These are phyloP conservation scores for Iphiclides podalirius DNA, from an alignment of 2,888 invertebrate genomes.

Conservation along the genomic window DNA sequence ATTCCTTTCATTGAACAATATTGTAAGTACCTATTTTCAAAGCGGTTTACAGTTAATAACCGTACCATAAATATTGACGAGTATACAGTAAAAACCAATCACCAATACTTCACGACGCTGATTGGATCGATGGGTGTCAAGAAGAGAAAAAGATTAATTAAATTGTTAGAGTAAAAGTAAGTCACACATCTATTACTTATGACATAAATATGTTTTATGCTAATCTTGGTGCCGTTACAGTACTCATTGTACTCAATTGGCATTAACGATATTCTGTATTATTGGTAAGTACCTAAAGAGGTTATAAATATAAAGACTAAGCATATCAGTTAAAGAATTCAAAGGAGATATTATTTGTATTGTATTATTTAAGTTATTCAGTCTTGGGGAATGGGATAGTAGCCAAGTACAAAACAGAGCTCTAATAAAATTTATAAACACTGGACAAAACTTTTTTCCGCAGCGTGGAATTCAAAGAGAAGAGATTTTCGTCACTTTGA, in stretches of 20 bases:
- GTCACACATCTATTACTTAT: constrained; percentile 7
- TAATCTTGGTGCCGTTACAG: constrained; percentile 4
- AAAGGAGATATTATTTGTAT: too few species aligned
- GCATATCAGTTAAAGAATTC: too few species aligned
- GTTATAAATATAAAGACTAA: too few species aligned
- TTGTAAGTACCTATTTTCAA: constrained; percentile 18
- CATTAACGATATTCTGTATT: too few species aligned
- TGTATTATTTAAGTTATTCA: too few species aligned
- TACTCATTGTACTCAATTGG: background rate
- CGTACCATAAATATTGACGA: constrained; percentile 15
- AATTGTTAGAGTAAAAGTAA: constrained; percentile 11
- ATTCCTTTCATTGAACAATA: constrained; percentile 27
- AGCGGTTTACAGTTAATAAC: constrained; percentile 25
- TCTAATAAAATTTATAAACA: too few species aligned
- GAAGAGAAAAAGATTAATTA: constrained; percentile 2
- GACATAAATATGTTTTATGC: background rate
- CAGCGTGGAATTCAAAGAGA: too few species aligned
- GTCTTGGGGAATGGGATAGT: too few species aligned
- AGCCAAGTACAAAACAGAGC: too few species aligned
- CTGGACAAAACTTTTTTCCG: too few species aligned
- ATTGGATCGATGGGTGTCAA: constrained; percentile 4
- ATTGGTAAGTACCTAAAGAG: too few species aligned
- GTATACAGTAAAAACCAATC: constrained; percentile 29
- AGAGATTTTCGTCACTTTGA: too few species aligned
- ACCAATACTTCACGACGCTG: constrained; percentile 25